Percentiles rank a stretch among this genome's conserved stretches.
phyloP scores from a whole-genome alignment of 2,797 vertebrate genomes.

The Spinibarbus caldwelli region DNA sequence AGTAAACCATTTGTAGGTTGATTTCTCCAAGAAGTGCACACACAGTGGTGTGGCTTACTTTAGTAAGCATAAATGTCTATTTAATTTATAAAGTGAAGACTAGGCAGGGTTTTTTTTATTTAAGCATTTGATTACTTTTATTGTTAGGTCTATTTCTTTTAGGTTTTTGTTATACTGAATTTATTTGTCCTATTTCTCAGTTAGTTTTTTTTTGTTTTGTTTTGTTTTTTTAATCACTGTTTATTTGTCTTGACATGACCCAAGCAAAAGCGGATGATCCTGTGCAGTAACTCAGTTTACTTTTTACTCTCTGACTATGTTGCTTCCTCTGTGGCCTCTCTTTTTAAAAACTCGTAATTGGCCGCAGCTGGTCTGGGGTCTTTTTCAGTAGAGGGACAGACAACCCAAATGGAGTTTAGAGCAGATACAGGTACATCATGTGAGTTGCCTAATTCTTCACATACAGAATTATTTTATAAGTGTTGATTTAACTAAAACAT shows the following conservation, averaged over 20 bases:
- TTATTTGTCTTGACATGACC: neutral
- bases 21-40: too few relatives aligned
- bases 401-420: neutral
- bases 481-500: neutral
- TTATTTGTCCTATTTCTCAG: too few relatives aligned
- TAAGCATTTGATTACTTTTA: too few relatives aligned
- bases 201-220: too few relatives aligned
- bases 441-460: neutral
- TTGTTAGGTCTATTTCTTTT: too few relatives aligned
- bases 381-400: neutral
- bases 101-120: too few relatives aligned
- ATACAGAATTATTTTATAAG: neutral
- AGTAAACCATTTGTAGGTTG: too few relatives aligned
- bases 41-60: too few relatives aligned
- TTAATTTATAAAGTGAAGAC: too few relatives aligned
- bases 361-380: neutral
- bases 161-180: too few relatives aligned
- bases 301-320: neutral
- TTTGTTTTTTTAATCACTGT: too few relatives aligned
- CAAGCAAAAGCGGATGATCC: neutral
- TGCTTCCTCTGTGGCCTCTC: neutral
- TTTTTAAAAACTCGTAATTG: neutral
- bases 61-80: too few relatives aligned
- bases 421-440: neutral
- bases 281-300: neutral